phyloP scores from a whole-genome alignment of 1,140 invertebrate genomes.

The Akabosia matsudoensis region DNA sequence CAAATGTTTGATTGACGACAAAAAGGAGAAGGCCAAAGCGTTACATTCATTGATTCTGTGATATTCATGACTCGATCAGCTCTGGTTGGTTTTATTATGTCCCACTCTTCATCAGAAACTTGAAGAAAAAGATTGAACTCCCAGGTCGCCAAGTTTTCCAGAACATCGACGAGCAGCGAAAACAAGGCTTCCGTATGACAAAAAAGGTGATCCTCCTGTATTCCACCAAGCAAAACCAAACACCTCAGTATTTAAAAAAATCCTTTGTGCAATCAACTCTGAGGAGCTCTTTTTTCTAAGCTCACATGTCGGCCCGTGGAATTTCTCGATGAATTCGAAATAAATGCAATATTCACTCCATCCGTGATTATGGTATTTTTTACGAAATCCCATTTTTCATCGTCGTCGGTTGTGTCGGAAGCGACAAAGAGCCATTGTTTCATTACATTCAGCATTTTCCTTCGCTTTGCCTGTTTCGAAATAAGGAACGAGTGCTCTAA shows the following conservation, averaged over 20 bases:
- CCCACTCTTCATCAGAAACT: conserved; percentile 77
- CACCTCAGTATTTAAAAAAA: too few relatives aligned
- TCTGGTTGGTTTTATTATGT: conserved; percentile 67
- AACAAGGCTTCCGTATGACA: conserved; percentile 65
- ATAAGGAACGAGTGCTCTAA: too few relatives aligned
- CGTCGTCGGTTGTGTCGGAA: conserved; percentile 57
- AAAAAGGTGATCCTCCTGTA: conserved; percentile 57
- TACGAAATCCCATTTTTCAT: conserved; percentile 56
- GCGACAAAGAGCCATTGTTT: conserved; percentile 77
- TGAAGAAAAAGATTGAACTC: conserved; percentile 67
- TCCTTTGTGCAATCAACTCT: neutral
- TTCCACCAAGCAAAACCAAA: neutral
- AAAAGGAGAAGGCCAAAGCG: too few relatives aligned
- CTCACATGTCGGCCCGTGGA: conserved; percentile 57
- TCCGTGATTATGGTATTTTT: conserved; percentile 58
- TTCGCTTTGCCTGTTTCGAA: conserved; percentile 59
- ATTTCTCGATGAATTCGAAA: conserved; percentile 65
- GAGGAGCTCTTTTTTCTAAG: neutral
- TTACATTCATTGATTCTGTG: conserved; percentile 32
- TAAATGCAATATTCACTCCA: conserved; percentile 77
- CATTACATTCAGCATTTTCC: conserved; percentile 63
- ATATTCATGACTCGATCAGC: conserved; percentile 32
- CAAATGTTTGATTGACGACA: too few relatives aligned
- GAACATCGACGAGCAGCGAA: conserved; percentile 59
- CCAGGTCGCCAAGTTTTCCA: conserved; percentile 63